Evolutionary conservation across 2,888 invertebrate genomes (phyloP).

Genomic region (Thymelicus lineola): DNA sequence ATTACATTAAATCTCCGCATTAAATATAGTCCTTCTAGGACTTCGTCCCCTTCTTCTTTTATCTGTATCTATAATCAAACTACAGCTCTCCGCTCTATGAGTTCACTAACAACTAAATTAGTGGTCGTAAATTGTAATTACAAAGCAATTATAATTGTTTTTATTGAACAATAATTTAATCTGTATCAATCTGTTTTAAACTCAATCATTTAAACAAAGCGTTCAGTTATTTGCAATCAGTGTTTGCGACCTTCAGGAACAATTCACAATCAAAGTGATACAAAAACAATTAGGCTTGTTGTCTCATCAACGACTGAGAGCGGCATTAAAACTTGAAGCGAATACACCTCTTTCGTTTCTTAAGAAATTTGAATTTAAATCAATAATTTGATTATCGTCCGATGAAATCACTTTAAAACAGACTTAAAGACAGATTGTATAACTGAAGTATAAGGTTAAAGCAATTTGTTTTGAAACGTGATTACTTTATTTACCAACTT

Average conservation of each 20-base stretch:
- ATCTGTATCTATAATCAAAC: neutral
- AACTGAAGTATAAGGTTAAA: too few species aligned
- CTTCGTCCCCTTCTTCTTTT: too few species aligned
- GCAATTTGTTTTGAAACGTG: too few species aligned
- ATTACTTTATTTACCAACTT: too few species aligned
- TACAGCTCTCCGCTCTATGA: too few species aligned
- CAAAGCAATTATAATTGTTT: neutral
- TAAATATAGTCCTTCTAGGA: too few species aligned
- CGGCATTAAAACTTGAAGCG: neutral
- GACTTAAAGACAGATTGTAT: too few species aligned
- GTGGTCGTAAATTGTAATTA: neutral
- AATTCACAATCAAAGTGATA: conserved; percentile 19
- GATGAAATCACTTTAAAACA: too few species aligned
- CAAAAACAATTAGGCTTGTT: neutral
- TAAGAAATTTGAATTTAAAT: too few species aligned
- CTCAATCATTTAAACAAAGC: conserved; percentile 26
- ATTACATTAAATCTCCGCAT: too few species aligned
- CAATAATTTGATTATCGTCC: too few species aligned
- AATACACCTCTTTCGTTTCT: too few species aligned
- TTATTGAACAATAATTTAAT: conserved; percentile 12
- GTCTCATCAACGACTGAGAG: neutral
- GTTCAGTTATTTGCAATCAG: conserved; percentile 14
- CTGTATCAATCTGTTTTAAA: conserved; percentile 7
- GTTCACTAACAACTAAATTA: neutral
- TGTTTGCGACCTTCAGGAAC: conserved; percentile 17